Conservation (phyloP, 1,140 invertebrate species). For the Scaptodrosophila lebanonensis region DNA sequence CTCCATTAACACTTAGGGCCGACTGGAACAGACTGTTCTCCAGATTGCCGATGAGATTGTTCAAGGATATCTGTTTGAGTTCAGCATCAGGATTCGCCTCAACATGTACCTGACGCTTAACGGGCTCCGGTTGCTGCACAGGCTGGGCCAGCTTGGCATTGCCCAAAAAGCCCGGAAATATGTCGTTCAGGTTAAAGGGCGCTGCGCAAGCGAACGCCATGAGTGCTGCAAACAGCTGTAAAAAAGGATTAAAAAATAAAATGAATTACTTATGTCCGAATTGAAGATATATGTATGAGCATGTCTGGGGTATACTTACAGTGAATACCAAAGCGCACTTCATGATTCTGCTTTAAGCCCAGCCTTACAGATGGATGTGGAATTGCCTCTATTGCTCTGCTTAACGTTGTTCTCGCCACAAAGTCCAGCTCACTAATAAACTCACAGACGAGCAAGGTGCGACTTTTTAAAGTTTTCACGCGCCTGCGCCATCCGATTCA, state of each 20-base stretch:
- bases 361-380: not conserved
- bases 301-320: constrained; percentile 33
- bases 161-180: constrained; percentile 29
- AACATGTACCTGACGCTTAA: constrained; percentile 60
- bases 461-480: constrained; percentile 56
- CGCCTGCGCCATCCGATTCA: not conserved
- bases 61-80: constrained; percentile 64
- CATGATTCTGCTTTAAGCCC: constrained; percentile 31
- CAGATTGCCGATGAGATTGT: constrained; percentile 58
- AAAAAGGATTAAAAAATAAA: not conserved
- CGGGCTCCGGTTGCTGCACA: constrained; percentile 39
- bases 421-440: constrained; percentile 65
- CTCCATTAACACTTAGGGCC: constrained; percentile 47
- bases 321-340: constrained; percentile 60
- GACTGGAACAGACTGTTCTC: constrained; percentile 67
- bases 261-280: too few species aligned
- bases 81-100: constrained; percentile 45
- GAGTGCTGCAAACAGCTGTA: constrained; percentile 29
- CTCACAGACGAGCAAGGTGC: constrained; percentile 32
- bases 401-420: constrained; percentile 38
- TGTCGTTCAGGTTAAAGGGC: constrained; percentile 42
- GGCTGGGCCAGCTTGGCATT: constrained; percentile 14
- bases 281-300: too few species aligned
- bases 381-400: constrained; percentile 13
- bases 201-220: constrained; percentile 26